Evolutionary conservation across 2,797 vertebrate species (phyloP).

Genomic region (Amblyraja radiata): DNA sequence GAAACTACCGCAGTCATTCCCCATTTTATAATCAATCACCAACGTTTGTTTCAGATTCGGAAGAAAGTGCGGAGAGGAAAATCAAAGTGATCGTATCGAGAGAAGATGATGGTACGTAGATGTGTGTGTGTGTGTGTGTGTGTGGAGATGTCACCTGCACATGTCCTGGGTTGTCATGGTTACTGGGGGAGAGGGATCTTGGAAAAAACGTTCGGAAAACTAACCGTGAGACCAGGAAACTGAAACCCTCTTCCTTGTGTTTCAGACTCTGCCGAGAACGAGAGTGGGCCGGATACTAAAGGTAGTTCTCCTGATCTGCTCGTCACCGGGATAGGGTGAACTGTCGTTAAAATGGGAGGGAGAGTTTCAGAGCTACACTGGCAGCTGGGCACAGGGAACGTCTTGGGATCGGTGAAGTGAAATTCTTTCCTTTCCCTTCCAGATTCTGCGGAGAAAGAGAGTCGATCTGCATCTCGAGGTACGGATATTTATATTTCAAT

Average conservation of each 20-base stretch:
- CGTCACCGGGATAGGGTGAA: too few relatives aligned
- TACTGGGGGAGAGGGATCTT: neutral
- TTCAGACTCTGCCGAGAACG: slow-evolving; percentile 5
- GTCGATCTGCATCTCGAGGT: too few relatives aligned
- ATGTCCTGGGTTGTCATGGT: neutral
- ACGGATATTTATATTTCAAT: too few relatives aligned
- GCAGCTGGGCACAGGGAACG: too few relatives aligned
- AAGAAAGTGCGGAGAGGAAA: neutral
- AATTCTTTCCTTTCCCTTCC: neutral
- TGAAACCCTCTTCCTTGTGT: neutral
- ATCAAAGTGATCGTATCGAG: neutral
- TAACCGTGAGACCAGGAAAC: neutral
- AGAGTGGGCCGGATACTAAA: neutral
- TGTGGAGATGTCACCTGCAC: too few relatives aligned
- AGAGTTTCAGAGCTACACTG: too few relatives aligned
- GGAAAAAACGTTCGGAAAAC: neutral
- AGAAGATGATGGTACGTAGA: too few relatives aligned
- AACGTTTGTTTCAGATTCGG: neutral
- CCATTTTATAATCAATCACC: neutral
- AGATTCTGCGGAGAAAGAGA: slow-evolving; percentile 12
- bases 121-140: neutral
- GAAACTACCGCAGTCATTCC: neutral
- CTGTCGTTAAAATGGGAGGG: too few relatives aligned
- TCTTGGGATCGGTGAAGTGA: neutral
- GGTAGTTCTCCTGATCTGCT: neutral